phyloP scores from a whole-genome alignment of 2,113 vertebrate genomes.

The Nothocercus nigrocapillus region DNA sequence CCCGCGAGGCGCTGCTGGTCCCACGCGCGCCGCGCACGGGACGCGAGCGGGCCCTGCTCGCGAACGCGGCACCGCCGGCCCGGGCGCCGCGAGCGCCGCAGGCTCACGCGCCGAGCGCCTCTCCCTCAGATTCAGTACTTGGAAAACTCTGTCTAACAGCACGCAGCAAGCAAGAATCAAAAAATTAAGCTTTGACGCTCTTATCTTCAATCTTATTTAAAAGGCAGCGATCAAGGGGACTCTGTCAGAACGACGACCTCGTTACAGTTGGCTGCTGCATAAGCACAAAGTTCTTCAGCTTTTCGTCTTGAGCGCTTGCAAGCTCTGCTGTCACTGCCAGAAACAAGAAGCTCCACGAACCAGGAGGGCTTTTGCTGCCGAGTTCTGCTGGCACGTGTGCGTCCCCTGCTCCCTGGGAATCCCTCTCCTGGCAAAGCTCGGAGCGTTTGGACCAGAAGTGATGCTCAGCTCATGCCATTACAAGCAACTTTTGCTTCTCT shows the following conservation, averaged over 20 bases:
- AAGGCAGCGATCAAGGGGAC: neutral
- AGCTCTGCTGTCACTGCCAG: neutral
- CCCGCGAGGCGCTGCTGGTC: neutral
- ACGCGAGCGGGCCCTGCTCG: no score
- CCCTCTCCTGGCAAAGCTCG: neutral
- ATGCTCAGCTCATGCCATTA: neutral
- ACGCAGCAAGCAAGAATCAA: rapidly evolving
- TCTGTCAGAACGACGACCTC: neutral
- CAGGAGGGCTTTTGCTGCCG: neutral
- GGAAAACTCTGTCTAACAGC: neutral
- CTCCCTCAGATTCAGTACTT: neutral
- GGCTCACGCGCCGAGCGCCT: neutral
- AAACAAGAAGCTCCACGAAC: neutral
- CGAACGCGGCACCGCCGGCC: no score
- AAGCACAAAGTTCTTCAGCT: neutral
- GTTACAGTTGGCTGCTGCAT: neutral
- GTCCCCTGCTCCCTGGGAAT: neutral
- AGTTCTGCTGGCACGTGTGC: neutral
- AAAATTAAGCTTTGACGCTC: no score
- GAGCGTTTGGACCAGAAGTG: neutral
- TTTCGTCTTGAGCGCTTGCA: neutral
- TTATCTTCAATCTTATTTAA: neutral
- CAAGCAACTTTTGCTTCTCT: neutral
- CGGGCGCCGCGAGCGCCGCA: no score
- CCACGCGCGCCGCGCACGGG: no score